Conservation (phyloP, 2,797 vertebrate species). For the Peromyscus nudipes region DNA sequence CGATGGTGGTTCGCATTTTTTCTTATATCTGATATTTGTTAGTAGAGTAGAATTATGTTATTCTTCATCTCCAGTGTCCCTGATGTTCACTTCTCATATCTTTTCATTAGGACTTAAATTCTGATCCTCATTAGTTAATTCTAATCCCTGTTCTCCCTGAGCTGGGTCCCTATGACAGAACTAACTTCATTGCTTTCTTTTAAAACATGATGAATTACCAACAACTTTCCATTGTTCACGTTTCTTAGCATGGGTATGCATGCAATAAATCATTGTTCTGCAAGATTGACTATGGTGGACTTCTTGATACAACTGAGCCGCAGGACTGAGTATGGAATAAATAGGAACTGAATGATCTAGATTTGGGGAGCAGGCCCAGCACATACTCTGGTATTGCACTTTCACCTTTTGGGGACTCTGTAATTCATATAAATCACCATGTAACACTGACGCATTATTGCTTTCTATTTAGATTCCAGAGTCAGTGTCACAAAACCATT, state of each 20-base stretch:
- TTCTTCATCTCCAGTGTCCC: slow-evolving; percentile 37
- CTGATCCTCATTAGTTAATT: not conserved
- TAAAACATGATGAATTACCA: not conserved
- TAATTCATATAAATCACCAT: slow-evolving; percentile 75
- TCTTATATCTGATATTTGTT: slow-evolving; percentile 46
- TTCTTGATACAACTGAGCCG: slow-evolving; percentile 47
- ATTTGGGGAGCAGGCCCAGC: slow-evolving; percentile 32
- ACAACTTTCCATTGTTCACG: not conserved
- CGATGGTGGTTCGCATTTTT: not conserved
- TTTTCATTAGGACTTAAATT: slow-evolving; percentile 42
- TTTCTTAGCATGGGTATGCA: not conserved
- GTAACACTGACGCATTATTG: slow-evolving; percentile 85
- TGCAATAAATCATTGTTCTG: slow-evolving; percentile 38
- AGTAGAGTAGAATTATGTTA: slow-evolving; percentile 36
- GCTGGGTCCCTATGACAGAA: not conserved
- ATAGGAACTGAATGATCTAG: slow-evolving; percentile 44
- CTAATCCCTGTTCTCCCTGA: not conserved
- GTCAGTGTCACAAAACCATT: slow-evolving; percentile 90
- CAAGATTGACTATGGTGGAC: not conserved
- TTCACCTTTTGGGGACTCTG: slow-evolving; percentile 75
- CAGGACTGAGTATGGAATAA: slow-evolving; percentile 49
- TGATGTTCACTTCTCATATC: slow-evolving; percentile 16
- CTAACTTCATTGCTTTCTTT: slow-evolving; percentile 19
- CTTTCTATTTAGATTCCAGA: slow-evolving; percentile 91
- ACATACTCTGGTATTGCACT: slow-evolving; percentile 52